Evolutionary conservation across 2,888 invertebrate genomes (phyloP), one percentile per base, ranked within the genome.

Genomic region (Tachystola acroxantha): DNA sequence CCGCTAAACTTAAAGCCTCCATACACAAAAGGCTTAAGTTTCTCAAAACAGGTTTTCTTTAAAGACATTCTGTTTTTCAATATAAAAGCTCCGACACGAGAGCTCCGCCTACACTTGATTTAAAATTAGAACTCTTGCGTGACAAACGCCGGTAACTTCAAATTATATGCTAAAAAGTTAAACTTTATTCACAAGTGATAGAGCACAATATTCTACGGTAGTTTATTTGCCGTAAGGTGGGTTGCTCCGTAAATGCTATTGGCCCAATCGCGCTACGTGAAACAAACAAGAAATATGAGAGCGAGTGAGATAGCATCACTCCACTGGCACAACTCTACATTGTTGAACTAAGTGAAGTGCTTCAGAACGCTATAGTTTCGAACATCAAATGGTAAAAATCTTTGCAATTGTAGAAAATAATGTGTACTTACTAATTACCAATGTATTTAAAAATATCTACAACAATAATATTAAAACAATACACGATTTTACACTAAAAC

Each of bases 91-190:
- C 72, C 66, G 58, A 74, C 76, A 71, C 61, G 60, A 77, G 75
- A 76, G 79, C 86, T 81, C 86, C 86, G 86, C 86, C 86, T 86
- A 86, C 86, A 82, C 85, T 84, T 80, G 81, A 80, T 85, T 86
- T 85, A 84, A 86, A 86, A 86, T 86, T 85, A 84, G 85, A 86
- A 86, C 81, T 80, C 82, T 82, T 78, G 81, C 82, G 70, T 85
- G 84, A 85, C 84, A 84, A 84, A 85, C 82, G 85, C 82, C 81
- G 81, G 79, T 76, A 82, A 77, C 80, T 76, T 72, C 61, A 64
- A 75, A 75, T 81, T 79, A 77, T 74, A 84, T 75, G 71, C 62
- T 76, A 75, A 82, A 81, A 81, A 80, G 81, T 82, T 85, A 81
- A 84, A 80, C 85, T 84, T 82, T 86, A 85, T 84, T 65, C 57